phyloP scores from a whole-genome alignment of 2,113 vertebrate species.

The Nematolebias whitei region DNA sequence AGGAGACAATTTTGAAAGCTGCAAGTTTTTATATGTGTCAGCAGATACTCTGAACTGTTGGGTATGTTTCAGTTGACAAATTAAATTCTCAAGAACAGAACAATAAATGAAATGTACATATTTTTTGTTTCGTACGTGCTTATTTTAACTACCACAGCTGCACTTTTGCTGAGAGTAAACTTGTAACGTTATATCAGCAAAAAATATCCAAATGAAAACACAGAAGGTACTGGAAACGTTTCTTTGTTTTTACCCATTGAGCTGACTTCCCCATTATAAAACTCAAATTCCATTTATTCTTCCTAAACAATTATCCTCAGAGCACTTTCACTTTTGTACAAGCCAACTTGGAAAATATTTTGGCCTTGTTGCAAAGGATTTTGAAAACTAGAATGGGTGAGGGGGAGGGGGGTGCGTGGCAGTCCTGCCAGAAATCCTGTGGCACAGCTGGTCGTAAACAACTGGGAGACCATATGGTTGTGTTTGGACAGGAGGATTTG shows the following conservation, averaged over 20 bases:
- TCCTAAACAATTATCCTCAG: conserved; percentile 16
- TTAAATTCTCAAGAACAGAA: neutral
- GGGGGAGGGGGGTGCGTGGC: conserved; percentile 45
- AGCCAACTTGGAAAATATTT: conserved; percentile 33
- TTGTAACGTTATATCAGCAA: conserved; percentile 5
- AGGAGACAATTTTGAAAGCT: too few species aligned
- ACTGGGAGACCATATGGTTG: conserved; percentile 76
- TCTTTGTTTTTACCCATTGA: conserved; percentile 21
- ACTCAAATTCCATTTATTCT: conserved; percentile 29
- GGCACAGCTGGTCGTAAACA: conserved; percentile 74
- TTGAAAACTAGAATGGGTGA: conserved; percentile 51
- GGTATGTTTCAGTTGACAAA: neutral
- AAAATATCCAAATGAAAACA: conserved; percentile 3
- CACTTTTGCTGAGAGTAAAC: conserved; percentile 14
- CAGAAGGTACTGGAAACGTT: neutral
- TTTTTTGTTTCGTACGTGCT: neutral
- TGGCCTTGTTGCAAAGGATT: conserved; percentile 55
- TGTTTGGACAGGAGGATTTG: conserved; percentile 79
- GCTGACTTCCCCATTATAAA: conserved; percentile 16
- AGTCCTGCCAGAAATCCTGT: conserved; percentile 45
- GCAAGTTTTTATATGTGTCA: neutral
- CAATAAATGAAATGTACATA: neutral
- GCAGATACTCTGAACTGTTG: neutral
- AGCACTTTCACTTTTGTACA: conserved; percentile 37
- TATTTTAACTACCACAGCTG: neutral